phyloP scores from a whole-genome alignment of 2,888 invertebrate species.

The Lamellibrachia satsuma region DNA sequence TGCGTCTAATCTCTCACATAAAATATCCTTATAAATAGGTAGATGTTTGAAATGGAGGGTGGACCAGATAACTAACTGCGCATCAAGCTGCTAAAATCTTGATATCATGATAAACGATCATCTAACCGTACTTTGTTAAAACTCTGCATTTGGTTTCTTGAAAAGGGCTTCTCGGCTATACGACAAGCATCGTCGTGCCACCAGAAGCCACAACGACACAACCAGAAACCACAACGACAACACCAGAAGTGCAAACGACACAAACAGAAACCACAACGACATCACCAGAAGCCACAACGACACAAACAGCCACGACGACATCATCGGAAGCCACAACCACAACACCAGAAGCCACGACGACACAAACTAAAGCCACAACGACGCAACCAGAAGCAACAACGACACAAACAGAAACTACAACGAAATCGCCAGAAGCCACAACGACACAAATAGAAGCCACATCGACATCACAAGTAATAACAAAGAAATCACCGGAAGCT shows the following conservation, averaged over 20 bases:
- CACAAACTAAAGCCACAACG: neutral
- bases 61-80: too few species aligned
- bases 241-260: neutral
- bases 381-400: neutral
- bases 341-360: neutral
- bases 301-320: neutral
- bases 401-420: neutral
- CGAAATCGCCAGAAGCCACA: neutral
- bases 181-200: neutral
- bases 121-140: too few species aligned
- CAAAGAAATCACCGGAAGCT: neutral
- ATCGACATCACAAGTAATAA: neutral
- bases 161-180: neutral
- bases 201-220: neutral
- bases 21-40: too few species aligned
- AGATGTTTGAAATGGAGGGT: too few species aligned
- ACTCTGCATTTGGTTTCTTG: neutral
- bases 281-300: neutral
- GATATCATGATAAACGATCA: too few species aligned
- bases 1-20: too few species aligned
- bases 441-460: neutral
- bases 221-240: neutral
- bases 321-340: neutral
- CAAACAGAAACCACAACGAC: neutral
- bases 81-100: too few species aligned